Percentiles rank a stretch among this genome's conserved stretches.
phyloP scores from a whole-genome alignment of 2,888 invertebrate species.

The Galeruca laticollis region DNA sequence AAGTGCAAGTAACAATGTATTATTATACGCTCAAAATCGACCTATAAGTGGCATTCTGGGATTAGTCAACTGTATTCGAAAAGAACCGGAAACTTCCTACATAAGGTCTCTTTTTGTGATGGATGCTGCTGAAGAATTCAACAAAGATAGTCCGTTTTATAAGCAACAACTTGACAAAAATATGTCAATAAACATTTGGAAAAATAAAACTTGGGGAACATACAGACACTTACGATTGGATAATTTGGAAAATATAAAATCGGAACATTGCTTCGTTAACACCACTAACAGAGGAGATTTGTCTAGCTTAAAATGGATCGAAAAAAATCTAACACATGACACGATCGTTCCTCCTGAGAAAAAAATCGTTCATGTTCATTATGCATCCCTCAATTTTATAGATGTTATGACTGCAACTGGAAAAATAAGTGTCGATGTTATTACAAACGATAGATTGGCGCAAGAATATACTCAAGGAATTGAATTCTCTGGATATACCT shows the following conservation, averaged over 20 bases:
- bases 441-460: constrained; percentile 74
- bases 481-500: constrained; percentile 72
- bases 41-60: neutral
- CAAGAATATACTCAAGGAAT: constrained; percentile 79
- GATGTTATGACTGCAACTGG: constrained; percentile 96
- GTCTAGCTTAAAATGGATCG: neutral
- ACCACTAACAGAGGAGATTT: neutral
- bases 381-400: constrained; percentile 90
- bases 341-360: constrained; percentile 1
- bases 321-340: neutral
- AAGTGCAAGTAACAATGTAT: neutral
- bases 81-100: neutral
- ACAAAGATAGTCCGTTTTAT: neutral
- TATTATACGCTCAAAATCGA: neutral
- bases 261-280: neutral
- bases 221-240: neutral
- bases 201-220: neutral
- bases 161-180: neutral
- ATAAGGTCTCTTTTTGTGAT: neutral
- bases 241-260: neutral
- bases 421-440: constrained; percentile 85
- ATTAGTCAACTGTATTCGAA: neutral
- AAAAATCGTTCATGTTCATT: constrained; percentile 65
- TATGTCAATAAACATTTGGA: neutral
- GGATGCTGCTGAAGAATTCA: neutral